Evolutionary conservation across 2,888 invertebrate species (phyloP), one percentile per base, ranked within the genome.

Genomic region (Drosophila setosimentum): DNA sequence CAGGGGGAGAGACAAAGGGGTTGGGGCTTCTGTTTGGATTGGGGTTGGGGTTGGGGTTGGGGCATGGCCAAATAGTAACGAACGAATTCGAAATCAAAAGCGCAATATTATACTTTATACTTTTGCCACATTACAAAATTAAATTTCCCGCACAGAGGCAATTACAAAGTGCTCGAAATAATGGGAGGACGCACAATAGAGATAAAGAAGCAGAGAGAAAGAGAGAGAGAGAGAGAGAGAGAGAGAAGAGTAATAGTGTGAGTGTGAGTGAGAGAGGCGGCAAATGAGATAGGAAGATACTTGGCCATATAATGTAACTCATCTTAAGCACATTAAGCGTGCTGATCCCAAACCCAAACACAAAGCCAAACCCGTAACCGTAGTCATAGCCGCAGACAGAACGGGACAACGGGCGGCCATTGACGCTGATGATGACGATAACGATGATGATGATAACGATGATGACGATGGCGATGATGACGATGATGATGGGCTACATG

Each of bases 111-210:
- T 78, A 86, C 78, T 87, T 88, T 82, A 89, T 79, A 79, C 89
- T 88, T 86, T 90, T 70, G 78, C 87, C 75, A 90, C 84, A 86
- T 89, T 89, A 88, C 89, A 83, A 90, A 90, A 85, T 90, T 87
- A 71, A 73, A 88, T 83, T 83, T 75, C 68, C 69, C 63, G 61
- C 51, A 37, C 24, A 37, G 67, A 85, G 63, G 53, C 48, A 80
- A 40, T 58, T 63, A 51, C 76, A 66, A 49, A 72, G 30, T 53
- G 73, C 40, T 53, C 18, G 16, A 51, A 57, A 57, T 18, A 30
- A 32, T 27, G 29, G 45, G n/a, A 33, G 33, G 13, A 5, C 33
- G 33, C 33, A 33, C 33, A 33, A 33, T 13, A 16, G 33, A 35
- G 24, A 24, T 6, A 29, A 5, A 18, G 16, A 27, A n/a, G n/a